A percentile compares a stretch with the other conserved stretches of the same genome.
Conservation (phyloP, 1,140 invertebrate species). For the Euwallacea similis region DNA sequence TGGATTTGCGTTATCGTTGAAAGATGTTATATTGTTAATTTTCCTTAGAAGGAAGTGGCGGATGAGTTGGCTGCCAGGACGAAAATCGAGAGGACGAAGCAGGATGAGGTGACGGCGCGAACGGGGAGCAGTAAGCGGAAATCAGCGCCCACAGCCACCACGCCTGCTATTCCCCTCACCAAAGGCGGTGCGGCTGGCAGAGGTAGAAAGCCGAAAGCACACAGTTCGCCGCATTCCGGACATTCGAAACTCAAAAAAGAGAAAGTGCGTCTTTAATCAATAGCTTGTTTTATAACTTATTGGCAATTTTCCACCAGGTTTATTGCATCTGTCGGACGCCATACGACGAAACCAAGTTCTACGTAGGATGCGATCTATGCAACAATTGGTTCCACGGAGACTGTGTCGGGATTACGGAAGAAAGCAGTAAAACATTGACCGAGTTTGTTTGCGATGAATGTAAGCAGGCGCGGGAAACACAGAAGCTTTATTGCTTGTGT, state of each 20-base stretch:
- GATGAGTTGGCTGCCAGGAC: slow-evolving; percentile 67
- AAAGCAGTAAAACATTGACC: slow-evolving; percentile 87
- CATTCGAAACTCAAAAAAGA: slow-evolving; percentile 31
- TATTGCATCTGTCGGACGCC: slow-evolving; percentile 93
- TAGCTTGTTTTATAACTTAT: not conserved
- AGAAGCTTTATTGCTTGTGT: slow-evolving; percentile 95
- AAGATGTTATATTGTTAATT: slow-evolving; percentile 1
- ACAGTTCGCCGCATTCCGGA: slow-evolving; percentile 20
- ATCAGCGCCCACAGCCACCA: slow-evolving; percentile 57
- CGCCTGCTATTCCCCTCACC: slow-evolving; percentile 52
- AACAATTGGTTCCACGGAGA: slow-evolving; percentile 98
- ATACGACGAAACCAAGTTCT: slow-evolving; percentile 96
- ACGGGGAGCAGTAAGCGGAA: slow-evolving; percentile 62
- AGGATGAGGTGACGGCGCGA: slow-evolving; percentile 64
- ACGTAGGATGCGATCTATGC: slow-evolving; percentile 96
- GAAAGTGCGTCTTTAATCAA: slow-evolving; percentile 21
- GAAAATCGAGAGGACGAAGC: slow-evolving; percentile 69
- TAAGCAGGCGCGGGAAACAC: slow-evolving; percentile 79
- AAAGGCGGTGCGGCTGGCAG: slow-evolving; percentile 17
- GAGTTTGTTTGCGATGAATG: slow-evolving; percentile 90
- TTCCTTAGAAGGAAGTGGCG: slow-evolving; percentile 68
- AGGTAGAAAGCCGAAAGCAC: slow-evolving; percentile 14
- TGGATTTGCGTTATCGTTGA: not conserved
- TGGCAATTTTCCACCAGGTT: slow-evolving; percentile 57
- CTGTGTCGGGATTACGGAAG: slow-evolving; percentile 93